Base-by-base conservation (phyloP, 1,140 invertebrate genomes). In the Drosophila sproati region DNA sequence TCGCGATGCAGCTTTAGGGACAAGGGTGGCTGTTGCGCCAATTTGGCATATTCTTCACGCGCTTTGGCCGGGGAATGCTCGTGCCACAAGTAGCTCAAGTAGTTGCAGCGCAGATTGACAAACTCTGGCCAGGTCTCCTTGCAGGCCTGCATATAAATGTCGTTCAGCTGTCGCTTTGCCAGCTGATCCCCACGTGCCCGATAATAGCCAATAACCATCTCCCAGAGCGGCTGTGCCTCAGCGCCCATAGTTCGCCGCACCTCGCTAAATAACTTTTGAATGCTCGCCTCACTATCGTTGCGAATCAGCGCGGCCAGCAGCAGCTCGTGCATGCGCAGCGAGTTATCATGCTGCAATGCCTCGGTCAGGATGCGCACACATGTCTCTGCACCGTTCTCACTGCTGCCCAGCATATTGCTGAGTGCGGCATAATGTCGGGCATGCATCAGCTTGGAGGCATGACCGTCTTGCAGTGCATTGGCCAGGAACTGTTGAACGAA, bases 1-100 rank as follows among this genome's bases (percentile, higher is more conserved):
- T 90, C 78, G 4, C 87, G 79, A 59, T 92, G 91, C 62, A 92
- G 50, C 5, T 77, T 61, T n/a, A 92, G 45, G 2, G 85, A 82
- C 57, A 89, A 78, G 12, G 91, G 91, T 5, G 91, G 85, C 54
- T 80, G 75, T 10, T 83, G 34, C 32, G 78, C 78, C 57, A 92
- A 35, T 32, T 88, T 80, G 28, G 76, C 54, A 41, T 92, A 92
- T 28, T 90, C 76, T 12, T 83, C 75, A 3, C 91, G 80, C 1
- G 91, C 75, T n/a, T 73, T 77, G 31, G 73, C 55, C 3, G 80
- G 52, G 2, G 85, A 78, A n/a, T 80, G 73, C 48, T 85, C 86
- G 31, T 77, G 71, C 85, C 91, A 87, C 5, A 86, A 59, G 50
- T 81, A 92, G 5, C 78, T 69, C 12, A 92, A 41, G 37, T 88